Conservation (phyloP, 2,888 invertebrate species). For the Stratiomys singularior region DNA sequence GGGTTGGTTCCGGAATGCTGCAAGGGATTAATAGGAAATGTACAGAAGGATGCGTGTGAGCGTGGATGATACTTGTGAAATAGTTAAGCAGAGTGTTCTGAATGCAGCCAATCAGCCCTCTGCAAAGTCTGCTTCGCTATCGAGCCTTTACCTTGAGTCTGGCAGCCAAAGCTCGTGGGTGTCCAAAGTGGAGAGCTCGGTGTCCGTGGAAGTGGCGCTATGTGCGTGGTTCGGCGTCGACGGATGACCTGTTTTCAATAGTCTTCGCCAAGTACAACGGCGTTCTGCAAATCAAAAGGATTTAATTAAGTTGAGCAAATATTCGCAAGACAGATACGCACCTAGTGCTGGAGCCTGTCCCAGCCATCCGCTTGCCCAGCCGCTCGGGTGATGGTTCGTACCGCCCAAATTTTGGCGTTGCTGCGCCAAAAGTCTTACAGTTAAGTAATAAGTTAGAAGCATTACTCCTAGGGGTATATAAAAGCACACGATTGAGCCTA, state of each 20-base stretch:
- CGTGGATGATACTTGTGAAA: background rate
- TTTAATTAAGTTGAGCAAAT: background rate
- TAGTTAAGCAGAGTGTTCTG: too few relatives aligned
- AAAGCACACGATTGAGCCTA: constrained; percentile 94
- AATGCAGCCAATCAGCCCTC: background rate
- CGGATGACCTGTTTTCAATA: constrained; percentile 68
- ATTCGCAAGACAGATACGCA: constrained; percentile 58
- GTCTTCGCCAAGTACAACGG: constrained; percentile 81
- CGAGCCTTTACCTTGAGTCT: constrained; percentile 68
- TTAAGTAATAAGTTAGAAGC: constrained; percentile 93
- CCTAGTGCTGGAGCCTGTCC: constrained; percentile 70
- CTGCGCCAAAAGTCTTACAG: constrained; percentile 85
- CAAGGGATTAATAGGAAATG: background rate
- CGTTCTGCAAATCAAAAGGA: constrained; percentile 68
- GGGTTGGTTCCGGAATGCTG: constrained; percentile 76
- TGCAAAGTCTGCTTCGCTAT: too few relatives aligned
- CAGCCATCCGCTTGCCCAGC: constrained; percentile 82
- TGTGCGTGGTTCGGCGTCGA: constrained; percentile 74
- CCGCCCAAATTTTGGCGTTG: constrained; percentile 79
- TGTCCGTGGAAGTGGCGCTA: constrained; percentile 84
- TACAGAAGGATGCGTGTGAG: background rate
- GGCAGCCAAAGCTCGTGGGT: constrained; percentile 86
- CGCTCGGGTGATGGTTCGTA: constrained; percentile 64
- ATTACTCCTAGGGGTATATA: constrained; percentile 95
- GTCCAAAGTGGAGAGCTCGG: constrained; percentile 84